Evolutionary conservation across 2,888 invertebrate species (phyloP).

Genomic region (Allophyes oxyacanthae): DNA sequence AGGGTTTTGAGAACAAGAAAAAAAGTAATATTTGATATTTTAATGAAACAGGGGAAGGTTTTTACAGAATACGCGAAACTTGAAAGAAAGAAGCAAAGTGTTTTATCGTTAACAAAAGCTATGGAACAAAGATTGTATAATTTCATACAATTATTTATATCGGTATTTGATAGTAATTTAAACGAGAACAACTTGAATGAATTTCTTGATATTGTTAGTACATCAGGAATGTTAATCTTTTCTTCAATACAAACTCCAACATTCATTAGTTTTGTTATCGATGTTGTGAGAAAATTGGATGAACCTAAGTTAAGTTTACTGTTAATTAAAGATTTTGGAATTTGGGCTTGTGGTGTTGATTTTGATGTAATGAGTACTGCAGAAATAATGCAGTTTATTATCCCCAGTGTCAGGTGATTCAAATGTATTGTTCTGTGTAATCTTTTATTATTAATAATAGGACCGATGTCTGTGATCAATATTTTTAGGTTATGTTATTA

Average conservation of each 20-base stretch:
- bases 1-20: not conserved
- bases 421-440: too few species aligned
- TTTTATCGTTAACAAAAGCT: not conserved
- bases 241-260: not conserved
- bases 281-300: not conserved
- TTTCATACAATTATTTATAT: not conserved
- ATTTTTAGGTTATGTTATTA: too few species aligned
- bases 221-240: slow-evolving; percentile 8
- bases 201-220: not conserved
- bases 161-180: not conserved
- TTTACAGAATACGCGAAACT: slow-evolving; percentile 1
- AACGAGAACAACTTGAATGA: not conserved
- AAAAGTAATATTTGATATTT: slow-evolving; percentile 10
- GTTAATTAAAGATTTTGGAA: not conserved
- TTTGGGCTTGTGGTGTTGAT: not conserved
- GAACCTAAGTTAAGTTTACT: not conserved
- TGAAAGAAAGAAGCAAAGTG: not conserved
- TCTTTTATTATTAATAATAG: too few species aligned
- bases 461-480: too few species aligned
- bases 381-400: not conserved
- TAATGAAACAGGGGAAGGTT: slow-evolving; percentile 9
- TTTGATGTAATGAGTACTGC: not conserved
- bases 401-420: too few species aligned
- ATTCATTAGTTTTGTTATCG: not conserved
- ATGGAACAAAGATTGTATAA: slow-evolving; percentile 6